Evolutionary conservation across 2,797 vertebrate genomes (phyloP), one percentile per base, ranked within the genome.

Genomic region (Alauda arvensis): DNA sequence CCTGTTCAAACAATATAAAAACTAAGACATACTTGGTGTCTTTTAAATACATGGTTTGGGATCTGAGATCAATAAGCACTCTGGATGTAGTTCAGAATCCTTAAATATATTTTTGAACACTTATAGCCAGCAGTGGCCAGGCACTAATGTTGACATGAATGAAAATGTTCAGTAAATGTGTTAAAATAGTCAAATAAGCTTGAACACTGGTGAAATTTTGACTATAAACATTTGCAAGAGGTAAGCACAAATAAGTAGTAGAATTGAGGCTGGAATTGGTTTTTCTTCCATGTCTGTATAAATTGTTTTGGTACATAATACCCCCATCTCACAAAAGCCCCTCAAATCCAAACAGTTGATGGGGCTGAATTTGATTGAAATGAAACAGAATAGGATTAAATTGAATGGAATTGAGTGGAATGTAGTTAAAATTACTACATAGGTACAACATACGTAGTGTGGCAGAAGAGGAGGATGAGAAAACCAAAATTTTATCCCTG

Each of bases 361-460:
- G 25, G 28, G 43, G 25, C 43, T 78, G 31, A 34, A 28, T 70
- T 11, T 6, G 42, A 21, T n/a, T 60, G 45, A 2, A 20, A 18
- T 55, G 28, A 7, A 51, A 37, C 13, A 4, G 12, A 42, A 15
- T 42, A 17, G 15, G 40, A 55, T 55, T 39, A 25, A 71, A 25
- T 24, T 20, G 6, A 71, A 40, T 40, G 34, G 14, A 63, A 42
- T 31, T 18, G 24, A 46, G 48, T 33, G 33, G 5, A 53, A 40
- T 18, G 14, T 61, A 21, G 15, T 71, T 83, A 29, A 51, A 75
- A 31, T 31, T 68, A 4, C 19, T 53, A 0, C 15, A 3, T 31
- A 15, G 1, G 1, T 76, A 20, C 8, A 8, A 15, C 10, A 5
- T 40, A 7, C 21, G 0, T 76, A 42, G 25, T 3, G 9, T 0